Conservation (phyloP, 2,797 vertebrate genomes). For the Lophotriccus pileatus region DNA sequence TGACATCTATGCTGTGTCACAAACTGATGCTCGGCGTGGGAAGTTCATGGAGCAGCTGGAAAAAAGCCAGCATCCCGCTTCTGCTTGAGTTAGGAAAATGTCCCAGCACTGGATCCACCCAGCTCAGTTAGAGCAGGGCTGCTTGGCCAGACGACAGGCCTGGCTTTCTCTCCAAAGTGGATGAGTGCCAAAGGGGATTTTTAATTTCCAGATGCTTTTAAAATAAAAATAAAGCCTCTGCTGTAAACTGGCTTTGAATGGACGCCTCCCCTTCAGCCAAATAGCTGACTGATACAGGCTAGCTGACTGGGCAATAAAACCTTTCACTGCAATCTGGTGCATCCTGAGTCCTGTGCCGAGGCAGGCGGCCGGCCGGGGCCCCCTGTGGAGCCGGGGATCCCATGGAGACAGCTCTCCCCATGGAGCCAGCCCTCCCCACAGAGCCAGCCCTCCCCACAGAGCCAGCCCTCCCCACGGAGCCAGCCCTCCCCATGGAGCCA, state of each 20-base stretch:
- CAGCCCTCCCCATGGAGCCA: background rate
- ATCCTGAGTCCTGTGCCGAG: accelerated
- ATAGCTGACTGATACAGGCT: background rate
- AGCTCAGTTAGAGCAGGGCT: slow-evolving; percentile 20
- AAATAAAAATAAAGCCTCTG: slow-evolving; percentile 72
- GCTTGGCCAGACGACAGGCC: slow-evolving; percentile 62
- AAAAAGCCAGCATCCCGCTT: background rate
- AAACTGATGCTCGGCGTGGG: background rate
- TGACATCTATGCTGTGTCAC: accelerated
- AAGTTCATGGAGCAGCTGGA: background rate
- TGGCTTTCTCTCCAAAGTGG: slow-evolving; percentile 61
- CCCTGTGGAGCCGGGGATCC: background rate
- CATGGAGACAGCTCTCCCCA: background rate
- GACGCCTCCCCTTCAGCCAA: slow-evolving; percentile 29
- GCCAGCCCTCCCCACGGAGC: no score
- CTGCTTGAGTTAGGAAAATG: background rate
- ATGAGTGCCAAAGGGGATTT: slow-evolving; percentile 63
- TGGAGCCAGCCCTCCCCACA: background rate
- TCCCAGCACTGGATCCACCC: slow-evolving; percentile 22
- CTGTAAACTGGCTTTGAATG: slow-evolving; percentile 69
- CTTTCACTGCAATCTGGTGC: background rate
- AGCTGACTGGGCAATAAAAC: slow-evolving; percentile 2
- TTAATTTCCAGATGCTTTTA: slow-evolving; percentile 77
- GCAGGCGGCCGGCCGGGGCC: accelerated
- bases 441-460: background rate